Conservation (phyloP, 1,140 invertebrate genomes). For the Rhyzopertha dominica region DNA sequence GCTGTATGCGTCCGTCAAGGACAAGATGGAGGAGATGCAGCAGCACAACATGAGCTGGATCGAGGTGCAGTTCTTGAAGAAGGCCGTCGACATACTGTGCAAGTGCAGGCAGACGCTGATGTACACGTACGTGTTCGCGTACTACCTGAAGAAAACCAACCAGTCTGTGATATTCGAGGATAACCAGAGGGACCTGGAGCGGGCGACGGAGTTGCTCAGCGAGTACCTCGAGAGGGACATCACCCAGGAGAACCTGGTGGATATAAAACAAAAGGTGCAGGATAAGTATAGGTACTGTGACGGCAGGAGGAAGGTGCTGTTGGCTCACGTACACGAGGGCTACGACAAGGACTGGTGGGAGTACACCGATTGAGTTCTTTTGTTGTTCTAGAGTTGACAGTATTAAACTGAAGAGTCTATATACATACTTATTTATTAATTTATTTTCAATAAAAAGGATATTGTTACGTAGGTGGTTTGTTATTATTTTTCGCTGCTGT, state of each 20-base stretch:
- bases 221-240: slow-evolving; percentile 73
- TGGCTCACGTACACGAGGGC: slow-evolving; percentile 72
- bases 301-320: slow-evolving; percentile 59
- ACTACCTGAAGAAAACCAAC: slow-evolving; percentile 64
- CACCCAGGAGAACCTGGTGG: slow-evolving; percentile 62
- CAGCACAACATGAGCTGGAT: slow-evolving; percentile 78
- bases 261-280: slow-evolving; percentile 74
- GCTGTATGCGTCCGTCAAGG: slow-evolving; percentile 54
- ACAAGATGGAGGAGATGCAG: slow-evolving; percentile 77
- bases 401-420: too few species aligned
- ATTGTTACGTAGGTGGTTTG: too few species aligned
- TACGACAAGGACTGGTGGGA: slow-evolving; percentile 74
- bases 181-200: slow-evolving; percentile 68
- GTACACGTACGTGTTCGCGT: slow-evolving; percentile 73
- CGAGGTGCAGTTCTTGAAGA: slow-evolving; percentile 64
- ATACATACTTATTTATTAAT: too few species aligned
- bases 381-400: too few species aligned
- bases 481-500: too few species aligned
- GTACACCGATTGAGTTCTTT: too few species aligned
- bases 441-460: too few species aligned
- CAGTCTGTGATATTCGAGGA: slow-evolving; percentile 70
- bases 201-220: slow-evolving; percentile 64
- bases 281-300: slow-evolving; percentile 76
- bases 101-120: slow-evolving; percentile 65
- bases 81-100: slow-evolving; percentile 65